These are phyloP conservation scores for Felis catus DNA, from an alignment of 2,113 vertebrate species.

Conservation along the genomic window F.catus_Fca126_mat1.0 CM031414.1:118714501-118715000, in stretches of 20 bases:
- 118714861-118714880: neutral
- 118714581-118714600: conserved; percentile 78
- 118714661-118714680: conserved; percentile 82
- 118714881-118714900: neutral
- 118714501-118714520: conserved; percentile 84
- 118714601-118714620: conserved; percentile 73
- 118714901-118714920: neutral
- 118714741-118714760: neutral
- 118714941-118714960: neutral
- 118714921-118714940: neutral
- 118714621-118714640: conserved; percentile 91
- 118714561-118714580: conserved; percentile 87
- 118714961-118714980: neutral
- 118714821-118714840: neutral
- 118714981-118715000: neutral
- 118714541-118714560: conserved; percentile 90
- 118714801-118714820: neutral
- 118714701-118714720: neutral
- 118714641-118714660: conserved; percentile 88
- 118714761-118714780: neutral
- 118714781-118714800: neutral
- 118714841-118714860: neutral
- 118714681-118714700: neutral
- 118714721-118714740: neutral
- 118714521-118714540: conserved; percentile 88